A percentile compares a stretch with the other conserved stretches of the same genome.
These are phyloP conservation scores for Otolemur garnettii DNA, from an alignment of 2,113 vertebrate genomes.

Conservation along the genomic window DNA sequence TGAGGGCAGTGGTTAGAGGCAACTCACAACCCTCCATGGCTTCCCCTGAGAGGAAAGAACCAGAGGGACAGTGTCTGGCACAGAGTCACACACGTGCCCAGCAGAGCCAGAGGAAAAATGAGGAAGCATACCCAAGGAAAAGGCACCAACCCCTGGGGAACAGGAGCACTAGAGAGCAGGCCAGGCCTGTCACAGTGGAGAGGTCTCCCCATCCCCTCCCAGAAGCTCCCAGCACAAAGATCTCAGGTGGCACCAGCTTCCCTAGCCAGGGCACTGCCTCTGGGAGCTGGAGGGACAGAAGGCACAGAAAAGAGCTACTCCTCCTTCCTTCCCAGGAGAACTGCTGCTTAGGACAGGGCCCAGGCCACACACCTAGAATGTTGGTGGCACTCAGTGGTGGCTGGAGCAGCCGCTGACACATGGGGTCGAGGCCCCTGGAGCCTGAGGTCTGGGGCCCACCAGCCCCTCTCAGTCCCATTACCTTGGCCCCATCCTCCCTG, in stretches of 20 bases:
- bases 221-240: neutral
- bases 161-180: neutral
- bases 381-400: conserved; percentile 19
- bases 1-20: neutral
- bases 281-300: neutral
- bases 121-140: neutral
- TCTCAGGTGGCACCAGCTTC: neutral
- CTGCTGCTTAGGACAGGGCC: neutral
- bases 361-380: conserved; percentile 49
- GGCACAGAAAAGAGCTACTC: neutral
- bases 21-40: conserved; percentile 22
- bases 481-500: conserved; percentile 89
- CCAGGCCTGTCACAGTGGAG: neutral
- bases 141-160: neutral
- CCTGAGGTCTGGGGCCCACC: conserved; percentile 13
- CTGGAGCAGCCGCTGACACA: neutral
- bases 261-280: neutral
- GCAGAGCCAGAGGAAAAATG: neutral
- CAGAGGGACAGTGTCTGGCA: conserved; percentile 14
- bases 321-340: neutral
- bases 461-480: conserved; percentile 80
- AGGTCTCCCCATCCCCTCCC: neutral
- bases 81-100: neutral
- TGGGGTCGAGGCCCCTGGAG: neutral
- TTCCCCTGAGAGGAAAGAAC: conserved; percentile 43